Evolutionary conservation across 2,888 invertebrate species (phyloP), one percentile per base, ranked within the genome.

Genomic region (Phaedon cochleariae): DNA sequence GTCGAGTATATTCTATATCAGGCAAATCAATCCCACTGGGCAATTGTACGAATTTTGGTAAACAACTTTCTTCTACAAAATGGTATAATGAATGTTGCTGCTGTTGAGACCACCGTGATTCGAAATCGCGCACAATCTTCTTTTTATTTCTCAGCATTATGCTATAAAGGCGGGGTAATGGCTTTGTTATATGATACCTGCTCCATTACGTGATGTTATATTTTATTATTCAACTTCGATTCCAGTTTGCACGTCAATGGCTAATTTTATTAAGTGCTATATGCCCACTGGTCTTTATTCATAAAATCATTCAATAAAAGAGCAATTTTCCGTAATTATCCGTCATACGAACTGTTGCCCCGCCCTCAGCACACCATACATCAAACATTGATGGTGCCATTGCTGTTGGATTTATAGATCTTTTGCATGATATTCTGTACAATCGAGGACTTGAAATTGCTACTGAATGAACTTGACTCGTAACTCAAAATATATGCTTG

Each of bases 131-230:
- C 72, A 76, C 76, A 76, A 77, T 79, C 78, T 75, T 76, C 74
- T 76, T 77, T 76, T 76, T 74, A 74, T 73, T 80, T 77, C 74
- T 76, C 71, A 76, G 72, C 73, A 76, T 77, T 77, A 77, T 77
- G 79, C 79, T 73, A 79, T 79, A 80, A 80, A 80, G 81, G 80
- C 81, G 81, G 80, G 74, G 79, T 81, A 81, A 81, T 81, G 74
- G 79, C 77, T 77, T 76, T 80, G 77, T 79, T 78, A 79, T 77
- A 12, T 10, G 78, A 78, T 80, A 79, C 80, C 78, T 79, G 76
- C 74, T 78, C 76, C 76, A 78, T 78, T 76, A 76, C 75, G 69
- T 67, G 67, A 67, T 66, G 74, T 72, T 73, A 76, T 41, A 41
- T 76, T 76, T 77, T 77, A 77, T 77, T 75, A 75, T 76, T 75